Evolutionary conservation across 2,113 vertebrate genomes (phyloP).

Genomic region (Platanista minor): DNA sequence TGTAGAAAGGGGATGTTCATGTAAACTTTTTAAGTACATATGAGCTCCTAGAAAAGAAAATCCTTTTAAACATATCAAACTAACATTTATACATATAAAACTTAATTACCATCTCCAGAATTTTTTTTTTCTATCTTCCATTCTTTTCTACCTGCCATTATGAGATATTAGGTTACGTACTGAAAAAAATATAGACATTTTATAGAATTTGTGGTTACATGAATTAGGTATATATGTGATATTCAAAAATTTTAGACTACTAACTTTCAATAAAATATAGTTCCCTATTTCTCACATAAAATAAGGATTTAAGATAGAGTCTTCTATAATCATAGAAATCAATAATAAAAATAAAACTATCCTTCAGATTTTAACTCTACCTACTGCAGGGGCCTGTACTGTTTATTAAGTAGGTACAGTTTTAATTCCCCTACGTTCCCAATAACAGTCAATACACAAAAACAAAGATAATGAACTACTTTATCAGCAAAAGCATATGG

Average conservation of each 20-base stretch:
- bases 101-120: not conserved
- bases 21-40: not conserved
- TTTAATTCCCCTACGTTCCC: not conserved
- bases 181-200: not conserved
- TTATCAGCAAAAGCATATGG: conserved; percentile 68
- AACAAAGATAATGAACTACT: not conserved
- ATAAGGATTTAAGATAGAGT: not conserved
- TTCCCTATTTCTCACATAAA: not conserved
- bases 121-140: not conserved
- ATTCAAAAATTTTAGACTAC: not conserved
- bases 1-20: not conserved
- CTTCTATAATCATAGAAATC: not conserved
- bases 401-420: not conserved
- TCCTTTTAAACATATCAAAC: not conserved
- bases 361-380: not conserved
- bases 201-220: not conserved
- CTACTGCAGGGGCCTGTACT: not conserved
- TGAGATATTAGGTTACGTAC: not conserved
- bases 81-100: conserved; percentile 14
- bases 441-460: not conserved
- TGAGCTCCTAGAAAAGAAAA: not conserved
- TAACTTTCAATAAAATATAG: conserved; percentile 29
- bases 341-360: not conserved
- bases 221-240: not conserved
- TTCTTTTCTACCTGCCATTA: not conserved